Conservation (phyloP, 2,797 vertebrate genomes). For the Propithecus deckenii region DNA sequence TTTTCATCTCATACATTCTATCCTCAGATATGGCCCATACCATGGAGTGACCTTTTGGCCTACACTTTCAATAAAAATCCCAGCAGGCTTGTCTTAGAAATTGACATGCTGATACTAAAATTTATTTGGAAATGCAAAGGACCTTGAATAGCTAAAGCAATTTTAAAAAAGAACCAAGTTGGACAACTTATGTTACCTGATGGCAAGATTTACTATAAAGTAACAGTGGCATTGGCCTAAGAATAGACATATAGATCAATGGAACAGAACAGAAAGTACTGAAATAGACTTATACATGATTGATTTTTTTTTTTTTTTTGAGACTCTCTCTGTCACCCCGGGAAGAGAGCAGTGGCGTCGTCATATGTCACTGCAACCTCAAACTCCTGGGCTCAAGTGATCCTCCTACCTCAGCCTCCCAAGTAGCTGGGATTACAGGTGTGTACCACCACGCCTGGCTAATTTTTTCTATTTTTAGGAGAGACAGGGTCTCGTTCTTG, state of each 20-base stretch:
- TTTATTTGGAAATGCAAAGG: slow-evolving; percentile 6
- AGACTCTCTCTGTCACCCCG: too few species aligned
- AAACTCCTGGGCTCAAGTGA: too few species aligned
- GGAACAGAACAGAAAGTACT: neutral
- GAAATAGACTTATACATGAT: neutral
- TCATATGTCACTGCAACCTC: too few species aligned
- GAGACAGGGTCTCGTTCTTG: too few species aligned
- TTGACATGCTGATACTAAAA: neutral
- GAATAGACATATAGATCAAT: neutral
- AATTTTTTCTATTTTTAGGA: too few species aligned
- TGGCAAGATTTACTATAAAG: neutral
- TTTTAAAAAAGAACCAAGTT: neutral
- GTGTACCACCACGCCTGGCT: too few species aligned
- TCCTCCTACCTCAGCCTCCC: too few species aligned
- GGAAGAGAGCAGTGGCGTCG: too few species aligned
- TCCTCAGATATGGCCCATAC: slow-evolving; percentile 94
- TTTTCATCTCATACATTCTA: slow-evolving; percentile 66
- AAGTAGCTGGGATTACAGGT: too few species aligned
- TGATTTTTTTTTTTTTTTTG: too few species aligned
- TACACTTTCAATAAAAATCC: neutral
- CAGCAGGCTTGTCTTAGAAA: neutral
- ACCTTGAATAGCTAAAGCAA: neutral
- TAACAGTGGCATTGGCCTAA: neutral
- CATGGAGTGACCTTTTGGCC: slow-evolving; percentile 89
- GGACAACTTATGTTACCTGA: neutral